Percentiles rank a stretch among this genome's conserved stretches.
phyloP scores from a whole-genome alignment of 2,113 vertebrate species.

The Astatoreochromis straeleni region DNA sequence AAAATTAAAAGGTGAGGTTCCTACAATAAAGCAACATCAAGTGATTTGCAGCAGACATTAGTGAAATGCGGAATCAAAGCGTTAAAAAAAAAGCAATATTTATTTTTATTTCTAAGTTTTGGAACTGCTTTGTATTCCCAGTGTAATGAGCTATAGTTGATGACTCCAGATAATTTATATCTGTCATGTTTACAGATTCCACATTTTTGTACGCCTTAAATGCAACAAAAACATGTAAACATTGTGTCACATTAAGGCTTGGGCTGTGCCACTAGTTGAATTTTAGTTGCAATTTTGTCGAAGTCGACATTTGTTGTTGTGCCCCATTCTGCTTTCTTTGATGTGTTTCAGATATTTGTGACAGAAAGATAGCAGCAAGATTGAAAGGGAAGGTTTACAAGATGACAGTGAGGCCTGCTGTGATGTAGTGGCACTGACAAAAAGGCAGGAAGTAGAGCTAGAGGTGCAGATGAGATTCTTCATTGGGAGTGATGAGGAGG shows the following conservation, averaged over 20 bases:
- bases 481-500: neutral
- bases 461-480: fast-evolving
- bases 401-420: neutral
- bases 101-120: neutral
- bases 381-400: neutral
- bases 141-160: neutral
- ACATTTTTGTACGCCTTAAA: neutral
- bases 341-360: neutral
- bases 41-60: neutral
- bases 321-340: neutral
- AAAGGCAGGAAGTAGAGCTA: neutral
- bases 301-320: neutral
- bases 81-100: neutral
- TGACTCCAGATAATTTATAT: neutral
- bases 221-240: neutral
- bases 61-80: neutral
- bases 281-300: neutral
- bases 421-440: neutral
- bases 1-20: neutral
- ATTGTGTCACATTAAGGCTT: neutral
- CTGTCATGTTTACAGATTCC: neutral
- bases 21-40: neutral
- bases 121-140: neutral
- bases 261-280: neutral
- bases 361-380: neutral